Evolutionary conservation across 2,888 invertebrate species (phyloP), one percentile per base, ranked within the genome.

Genomic region (Caenorhabditis sp.): DNA sequence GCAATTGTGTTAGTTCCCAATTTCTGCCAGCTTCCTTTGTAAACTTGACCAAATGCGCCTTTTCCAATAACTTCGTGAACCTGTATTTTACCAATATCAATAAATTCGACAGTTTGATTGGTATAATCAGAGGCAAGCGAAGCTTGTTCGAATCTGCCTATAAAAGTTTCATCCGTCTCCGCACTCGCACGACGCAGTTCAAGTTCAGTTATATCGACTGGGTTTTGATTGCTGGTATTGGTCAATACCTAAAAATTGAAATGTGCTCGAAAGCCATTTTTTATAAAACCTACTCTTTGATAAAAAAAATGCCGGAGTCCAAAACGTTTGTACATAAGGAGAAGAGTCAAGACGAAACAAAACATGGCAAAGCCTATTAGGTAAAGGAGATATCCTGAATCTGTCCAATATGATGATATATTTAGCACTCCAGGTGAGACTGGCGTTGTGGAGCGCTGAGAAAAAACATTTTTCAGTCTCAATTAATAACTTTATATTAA

Each of bases 1-100:
- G 82, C 82, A 0, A 82, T 71, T 12, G 67, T 53, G 20, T 76
- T 59, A 10, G 57, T 69, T 3, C 77, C 76, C 1, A 68, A 67
- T 12, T 76, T 66, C 1, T 70, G 68, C 84, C 87, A 87, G 10
- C 80, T 77, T 1, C 77, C 87, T 4, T 70, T 68, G 65, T 81
- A 85, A 1, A 87, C 87, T 49, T 84, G 81, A 20, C 85, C 87
- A 60, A 86, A 87, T 25, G 82, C 83, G 3, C 87, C 86, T 60
- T 80, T 79, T 67, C 87, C 87, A 31, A 87, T 80, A 53, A 75
- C 72, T 66, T 85, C 84, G 21, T 84, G 80, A 36, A 87, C 73
- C 59, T 78, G 66, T 23, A 87, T 76, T 17, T 76, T 63, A 20
- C 81, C 80, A 43, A 78, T 67, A 20, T 82, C 78, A 62, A 87